These are phyloP conservation scores for Ctenosaura bakeri DNA, from an alignment of 2,797 vertebrate species.

Conservation along the genomic window DNA sequence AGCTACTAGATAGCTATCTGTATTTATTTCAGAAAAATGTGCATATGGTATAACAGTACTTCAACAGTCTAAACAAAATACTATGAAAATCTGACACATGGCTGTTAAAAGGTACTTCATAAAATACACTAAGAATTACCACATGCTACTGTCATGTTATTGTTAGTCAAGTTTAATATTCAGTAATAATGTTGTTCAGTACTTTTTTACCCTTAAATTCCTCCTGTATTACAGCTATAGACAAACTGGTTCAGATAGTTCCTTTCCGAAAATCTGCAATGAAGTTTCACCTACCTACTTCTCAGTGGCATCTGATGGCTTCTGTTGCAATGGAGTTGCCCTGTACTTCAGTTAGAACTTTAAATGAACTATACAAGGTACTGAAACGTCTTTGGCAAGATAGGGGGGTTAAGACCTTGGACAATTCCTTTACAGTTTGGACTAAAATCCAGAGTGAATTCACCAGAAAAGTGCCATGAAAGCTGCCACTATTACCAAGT, in stretches of 20 bases:
- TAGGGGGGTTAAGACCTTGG: too few relatives aligned
- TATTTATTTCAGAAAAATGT: constrained; percentile 73
- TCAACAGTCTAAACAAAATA: constrained; percentile 54
- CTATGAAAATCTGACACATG: constrained; percentile 67
- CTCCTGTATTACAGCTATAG: neutral
- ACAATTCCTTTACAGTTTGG: too few relatives aligned
- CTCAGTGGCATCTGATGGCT: neutral
- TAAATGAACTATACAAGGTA: too few relatives aligned
- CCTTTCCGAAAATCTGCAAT: neutral
- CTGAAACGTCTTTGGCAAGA: too few relatives aligned
- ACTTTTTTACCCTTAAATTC: constrained; percentile 31
- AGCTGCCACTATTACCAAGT: too few relatives aligned
- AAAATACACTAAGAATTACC: constrained; percentile 40
- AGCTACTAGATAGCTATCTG: constrained; percentile 73
- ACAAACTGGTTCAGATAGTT: neutral
- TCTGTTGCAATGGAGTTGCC: too few relatives aligned
- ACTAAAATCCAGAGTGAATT: too few relatives aligned
- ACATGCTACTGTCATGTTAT: constrained; percentile 49
- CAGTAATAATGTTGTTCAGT: constrained; percentile 31
- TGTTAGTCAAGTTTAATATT: constrained; percentile 42
- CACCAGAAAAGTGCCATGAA: too few relatives aligned
- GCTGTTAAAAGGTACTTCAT: constrained; percentile 66
- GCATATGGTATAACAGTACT: constrained; percentile 55
- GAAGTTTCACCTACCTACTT: neutral
- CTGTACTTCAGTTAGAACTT: too few relatives aligned